These are phyloP conservation scores for Apodemia mormo DNA, from an alignment of 2,888 invertebrate genomes.

Conservation along the genomic window DNA sequence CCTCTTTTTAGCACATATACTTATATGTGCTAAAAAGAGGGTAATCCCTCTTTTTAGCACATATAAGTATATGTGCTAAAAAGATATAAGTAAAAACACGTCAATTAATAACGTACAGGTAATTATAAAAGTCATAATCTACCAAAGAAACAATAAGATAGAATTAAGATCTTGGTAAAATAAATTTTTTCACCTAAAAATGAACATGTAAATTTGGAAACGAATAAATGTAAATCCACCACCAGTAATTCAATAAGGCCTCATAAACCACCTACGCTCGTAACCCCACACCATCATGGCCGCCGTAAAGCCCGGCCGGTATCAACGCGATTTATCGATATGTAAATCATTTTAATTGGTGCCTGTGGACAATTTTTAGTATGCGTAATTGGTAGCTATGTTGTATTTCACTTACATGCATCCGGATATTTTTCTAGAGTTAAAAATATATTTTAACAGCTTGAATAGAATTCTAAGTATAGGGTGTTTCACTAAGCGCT, in stretches of 20 bases:
- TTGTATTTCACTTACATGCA: slow-evolving; percentile 60
- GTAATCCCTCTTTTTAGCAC: no score
- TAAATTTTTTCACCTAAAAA: neutral
- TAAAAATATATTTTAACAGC: neutral
- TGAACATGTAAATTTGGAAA: neutral
- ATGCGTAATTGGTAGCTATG: slow-evolving; percentile 72
- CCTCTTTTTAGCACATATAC: no score
- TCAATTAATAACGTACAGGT: no score
- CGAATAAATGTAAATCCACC: slow-evolving; percentile 5
- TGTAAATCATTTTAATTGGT: slow-evolving; percentile 81
- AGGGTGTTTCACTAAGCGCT: no score
- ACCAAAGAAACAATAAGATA: no score
- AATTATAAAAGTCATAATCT: no score
- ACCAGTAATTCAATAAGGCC: slow-evolving; percentile 20
- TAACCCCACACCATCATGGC: slow-evolving; percentile 45
- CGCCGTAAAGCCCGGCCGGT: slow-evolving; percentile 45
- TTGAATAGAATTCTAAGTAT: no score
- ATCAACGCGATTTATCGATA: slow-evolving; percentile 72
- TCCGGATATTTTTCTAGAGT: neutral
- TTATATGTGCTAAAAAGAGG: no score
- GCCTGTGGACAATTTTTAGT: slow-evolving; percentile 43
- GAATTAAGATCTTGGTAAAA: no score
- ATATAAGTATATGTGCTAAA: no score
- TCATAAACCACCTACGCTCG: slow-evolving; percentile 26
- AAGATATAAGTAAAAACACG: no score